Percentiles rank a stretch among this genome's conserved stretches.
These are phyloP conservation scores for Aporrectodea caliginosa DNA, from an alignment of 1,140 invertebrate species.

Conservation along the genomic window DNA sequence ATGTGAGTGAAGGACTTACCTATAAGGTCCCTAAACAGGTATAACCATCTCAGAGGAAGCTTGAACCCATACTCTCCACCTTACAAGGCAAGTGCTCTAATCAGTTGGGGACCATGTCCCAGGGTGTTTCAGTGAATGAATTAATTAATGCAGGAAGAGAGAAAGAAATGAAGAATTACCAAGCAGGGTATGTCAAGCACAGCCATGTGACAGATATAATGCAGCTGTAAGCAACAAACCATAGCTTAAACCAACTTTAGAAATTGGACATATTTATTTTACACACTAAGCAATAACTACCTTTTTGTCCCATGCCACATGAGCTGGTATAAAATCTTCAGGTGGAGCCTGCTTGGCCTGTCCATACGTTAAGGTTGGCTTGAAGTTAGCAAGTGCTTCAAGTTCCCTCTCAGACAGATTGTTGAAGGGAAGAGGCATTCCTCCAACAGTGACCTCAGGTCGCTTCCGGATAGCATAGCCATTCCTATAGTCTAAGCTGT, in stretches of 20 bases:
- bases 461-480: neutral
- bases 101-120: no score
- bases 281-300: neutral
- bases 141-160: conserved; percentile 55
- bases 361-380: conserved; percentile 17
- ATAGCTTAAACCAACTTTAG: no score
- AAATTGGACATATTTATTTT: neutral
- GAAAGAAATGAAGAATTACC: neutral
- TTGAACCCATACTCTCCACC: no score
- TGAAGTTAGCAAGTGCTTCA: neutral
- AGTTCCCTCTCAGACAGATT: conserved; percentile 35
- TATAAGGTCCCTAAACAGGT: no score
- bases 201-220: neutral
- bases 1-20: no score
- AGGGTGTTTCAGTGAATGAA: neutral
- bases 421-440: conserved; percentile 44
- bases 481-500: conserved; percentile 9
- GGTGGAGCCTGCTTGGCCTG: neutral
- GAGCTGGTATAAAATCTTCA: conserved; percentile 5
- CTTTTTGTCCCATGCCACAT: conserved; percentile 15
- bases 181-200: neutral
- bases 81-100: no score
- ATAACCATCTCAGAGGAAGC: no score
- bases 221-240: neutral
- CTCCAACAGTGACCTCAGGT: conserved; percentile 9